Evolutionary conservation across 2,797 vertebrate genomes (phyloP), one percentile per base, ranked within the genome.

Genomic region (Euphonia xanthogaster): DNA sequence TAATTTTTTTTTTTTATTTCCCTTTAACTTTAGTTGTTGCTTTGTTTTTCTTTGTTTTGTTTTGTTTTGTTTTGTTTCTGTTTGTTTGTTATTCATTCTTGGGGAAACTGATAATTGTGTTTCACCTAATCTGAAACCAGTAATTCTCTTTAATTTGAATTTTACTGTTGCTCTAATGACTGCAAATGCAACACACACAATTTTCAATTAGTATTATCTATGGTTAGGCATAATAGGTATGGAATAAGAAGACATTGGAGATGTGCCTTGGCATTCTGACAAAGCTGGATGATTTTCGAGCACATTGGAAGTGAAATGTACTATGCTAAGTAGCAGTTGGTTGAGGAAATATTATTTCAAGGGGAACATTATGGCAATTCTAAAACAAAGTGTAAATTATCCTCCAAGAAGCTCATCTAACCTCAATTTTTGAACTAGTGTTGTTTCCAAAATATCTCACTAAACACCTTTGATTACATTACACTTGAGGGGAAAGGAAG

Each of bases 221-320:
- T 83, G 57, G 37, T 19, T 60, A 79, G 61, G 63, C 28, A 66
- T 63, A 58, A 83, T 23, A 79, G n/a, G 42, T 65, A 48, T 55
- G 50, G 73, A 77, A 42, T 33, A 86, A 63, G 35, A 78, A 39
- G 68, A 58, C 40, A 70, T 12, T 88, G 85, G 90, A 92, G 86
- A 88, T 75, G 25, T 47, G n/a, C 22, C 25, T 83, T 83, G 96
- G 92, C 90, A 47, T 92, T 91, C 39, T 67, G 83, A 85, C 78
- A 96, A 62, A 76, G 30, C 10, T 48, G 63, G 77, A 72, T 93
- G 37, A 45, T 48, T 88, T 95, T 92, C 0, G 2, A 91, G 61
- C 20, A 47, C 10, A 2, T 1, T 89, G 61, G 63, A 76, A 93
- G 70, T 47, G 16, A 89, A 95, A 89, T 25, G 45, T 45, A 23